phyloP scores from a whole-genome alignment of 2,797 vertebrate genomes.

The Phrynocephalus vlangalii region DNA sequence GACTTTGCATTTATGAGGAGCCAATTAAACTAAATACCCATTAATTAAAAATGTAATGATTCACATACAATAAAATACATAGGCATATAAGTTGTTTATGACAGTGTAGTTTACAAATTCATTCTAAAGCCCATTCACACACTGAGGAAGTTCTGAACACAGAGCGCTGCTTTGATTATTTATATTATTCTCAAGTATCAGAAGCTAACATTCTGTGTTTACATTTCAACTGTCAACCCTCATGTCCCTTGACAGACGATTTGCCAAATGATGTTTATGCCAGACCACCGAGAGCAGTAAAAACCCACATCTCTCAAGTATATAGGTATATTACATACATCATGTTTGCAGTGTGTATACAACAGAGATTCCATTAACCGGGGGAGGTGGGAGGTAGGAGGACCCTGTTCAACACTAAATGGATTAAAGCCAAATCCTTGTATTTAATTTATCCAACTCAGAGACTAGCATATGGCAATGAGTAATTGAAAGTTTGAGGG shows the following conservation, averaged over 20 bases:
- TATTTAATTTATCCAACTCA: constrained; percentile 55
- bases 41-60: constrained; percentile 23
- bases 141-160: constrained; percentile 21
- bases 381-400: constrained; percentile 5
- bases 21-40: constrained; percentile 1
- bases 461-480: constrained; percentile 56
- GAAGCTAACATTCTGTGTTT: constrained; percentile 42
- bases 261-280: constrained; percentile 66
- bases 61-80: background rate
- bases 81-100: background rate
- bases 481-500: constrained; percentile 62
- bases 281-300: constrained; percentile 56
- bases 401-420: constrained; percentile 16
- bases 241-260: constrained; percentile 40
- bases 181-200: constrained; percentile 25
- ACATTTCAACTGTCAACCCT: constrained; percentile 23
- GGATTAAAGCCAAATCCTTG: constrained; percentile 36
- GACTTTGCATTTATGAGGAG: constrained; percentile 26
- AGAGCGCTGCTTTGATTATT: background rate
- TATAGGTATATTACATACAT: constrained; percentile 32
- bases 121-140: constrained; percentile 15
- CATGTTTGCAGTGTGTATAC: constrained; percentile 46
- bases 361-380: constrained; percentile 40
- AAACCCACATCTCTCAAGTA: constrained; percentile 50
- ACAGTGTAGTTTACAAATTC: constrained; percentile 25